Percentiles rank a stretch among this genome's conserved stretches.
phyloP scores from a whole-genome alignment of 1,140 invertebrate species.

The Apis dorsata region DNA sequence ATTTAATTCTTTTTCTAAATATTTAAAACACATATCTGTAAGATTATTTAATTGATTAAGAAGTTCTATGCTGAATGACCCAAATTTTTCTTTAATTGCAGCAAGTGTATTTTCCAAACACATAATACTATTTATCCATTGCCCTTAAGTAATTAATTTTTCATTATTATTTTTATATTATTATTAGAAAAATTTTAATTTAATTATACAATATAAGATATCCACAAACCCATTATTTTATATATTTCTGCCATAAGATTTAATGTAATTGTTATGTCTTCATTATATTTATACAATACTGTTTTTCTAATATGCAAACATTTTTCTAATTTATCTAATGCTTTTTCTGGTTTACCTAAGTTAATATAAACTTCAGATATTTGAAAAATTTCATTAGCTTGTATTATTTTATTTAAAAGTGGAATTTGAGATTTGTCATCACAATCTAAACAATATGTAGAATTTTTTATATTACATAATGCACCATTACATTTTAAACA shows the following conservation, averaged over 20 bases:
- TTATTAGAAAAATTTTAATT: background rate
- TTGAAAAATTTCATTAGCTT: conserved; percentile 75
- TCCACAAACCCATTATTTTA: conserved; percentile 75
- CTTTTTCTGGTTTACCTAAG: conserved; percentile 56
- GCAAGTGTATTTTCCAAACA: conserved; percentile 78
- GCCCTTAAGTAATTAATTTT: conserved; percentile 64
- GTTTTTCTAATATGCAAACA: conserved; percentile 76
- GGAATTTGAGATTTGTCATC: conserved; percentile 60
- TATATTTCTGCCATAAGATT: conserved; percentile 81
- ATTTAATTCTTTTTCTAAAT: conserved; percentile 66
- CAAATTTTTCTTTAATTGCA: conserved; percentile 80
- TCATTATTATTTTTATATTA: background rate
- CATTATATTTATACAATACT: conserved; percentile 79
- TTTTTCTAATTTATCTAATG: conserved; percentile 69
- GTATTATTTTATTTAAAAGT: conserved; percentile 67
- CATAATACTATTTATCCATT: conserved; percentile 75
- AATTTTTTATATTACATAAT: conserved; percentile 48
- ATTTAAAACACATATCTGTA: conserved; percentile 73
- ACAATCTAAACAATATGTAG: conserved; percentile 70
- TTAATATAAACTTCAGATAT: conserved; percentile 57
- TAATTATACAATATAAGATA: background rate
- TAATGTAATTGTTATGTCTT: conserved; percentile 76
- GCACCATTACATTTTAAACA: conserved; percentile 74
- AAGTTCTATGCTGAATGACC: conserved; percentile 81
- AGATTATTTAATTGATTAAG: conserved; percentile 81